Evolutionary conservation across 2,888 invertebrate species (phyloP), one percentile per base, ranked within the genome.

Genomic region (Augochlorella aurata): DNA sequence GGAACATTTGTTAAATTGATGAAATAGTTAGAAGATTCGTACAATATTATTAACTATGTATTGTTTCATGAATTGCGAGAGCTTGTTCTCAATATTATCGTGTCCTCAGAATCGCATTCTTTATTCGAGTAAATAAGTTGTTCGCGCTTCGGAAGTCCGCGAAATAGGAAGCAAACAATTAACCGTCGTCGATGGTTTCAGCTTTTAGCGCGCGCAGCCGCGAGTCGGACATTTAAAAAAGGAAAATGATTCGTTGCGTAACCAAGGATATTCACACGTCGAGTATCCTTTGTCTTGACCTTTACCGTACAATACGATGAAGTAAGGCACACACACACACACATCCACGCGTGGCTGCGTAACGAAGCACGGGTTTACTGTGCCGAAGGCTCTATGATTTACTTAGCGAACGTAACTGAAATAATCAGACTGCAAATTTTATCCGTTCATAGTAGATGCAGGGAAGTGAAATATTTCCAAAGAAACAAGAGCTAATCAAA

Each of bases 211-310:
- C 44, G 58, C 18, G 24, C 29, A 16, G 21, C 10, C 16, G 50
- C 50, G 50, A 50, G 18, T 14, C 65, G 44, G 38, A 65, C 38
- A 52, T 44, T 69, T 69, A 52, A 54, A 54, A 52, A 52, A 47
- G 70, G 54, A 52, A 65, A 44, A 44, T 70, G 14, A 38, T 9
- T 24, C 38, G 70, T 70, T 70, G 44, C 54, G 54, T 18, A 70
- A 16, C 44, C 70, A 54, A 70, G 54, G 45, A 70, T 44, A 54
- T 54, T 54, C 70, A 16, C 54, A 54, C 66, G 66, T 70, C 52
- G 21, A n/a, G 44, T 70, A 54, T 70, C 70, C 54, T 44, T 70
- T 54, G 38, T 44, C 50, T 70, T 54, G 54, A 44, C 44, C 52
- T 70, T 70, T 70, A 44, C 44, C 70, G 18, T 38, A 29, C 44